phyloP scores from a whole-genome alignment of 2,888 invertebrate species.

The Lepeophtheirus nordmannii region DNA sequence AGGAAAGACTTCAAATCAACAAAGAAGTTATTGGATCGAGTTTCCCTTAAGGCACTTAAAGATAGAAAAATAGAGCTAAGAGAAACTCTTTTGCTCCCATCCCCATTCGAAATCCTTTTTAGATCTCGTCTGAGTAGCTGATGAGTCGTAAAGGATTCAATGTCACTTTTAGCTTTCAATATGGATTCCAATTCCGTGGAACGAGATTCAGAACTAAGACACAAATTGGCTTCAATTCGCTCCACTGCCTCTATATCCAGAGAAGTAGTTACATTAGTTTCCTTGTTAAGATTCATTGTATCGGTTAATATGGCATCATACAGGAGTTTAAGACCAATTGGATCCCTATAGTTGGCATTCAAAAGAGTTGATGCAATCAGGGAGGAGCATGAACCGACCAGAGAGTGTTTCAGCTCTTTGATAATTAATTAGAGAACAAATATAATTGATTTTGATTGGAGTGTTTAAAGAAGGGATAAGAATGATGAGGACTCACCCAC shows the following conservation, averaged over 20 bases:
- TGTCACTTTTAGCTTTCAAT: slow-evolving; percentile 48
- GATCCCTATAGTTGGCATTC: slow-evolving; percentile 28
- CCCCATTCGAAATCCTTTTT: slow-evolving; percentile 40
- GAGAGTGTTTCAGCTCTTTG: slow-evolving; percentile 40
- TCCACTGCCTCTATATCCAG: slow-evolving; percentile 46
- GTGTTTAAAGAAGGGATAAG: no score
- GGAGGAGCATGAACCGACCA: slow-evolving; percentile 66
- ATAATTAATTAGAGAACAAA: not conserved
- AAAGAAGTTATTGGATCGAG: not conserved
- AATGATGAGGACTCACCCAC: no score
- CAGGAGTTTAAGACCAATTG: slow-evolving; percentile 11
- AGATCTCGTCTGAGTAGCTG: slow-evolving; percentile 60
- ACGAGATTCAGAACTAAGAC: not conserved
- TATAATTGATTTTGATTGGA: not conserved
- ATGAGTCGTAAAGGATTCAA: slow-evolving; percentile 45
- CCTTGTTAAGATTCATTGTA: slow-evolving; percentile 53
- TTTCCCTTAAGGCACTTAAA: not conserved
- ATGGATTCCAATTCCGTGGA: slow-evolving; percentile 35
- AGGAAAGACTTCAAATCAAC: not conserved
- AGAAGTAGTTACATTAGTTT: slow-evolving; percentile 47
- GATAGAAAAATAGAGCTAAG: not conserved
- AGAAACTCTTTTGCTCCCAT: not conserved
- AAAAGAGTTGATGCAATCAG: slow-evolving; percentile 48
- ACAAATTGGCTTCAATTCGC: slow-evolving; percentile 36
- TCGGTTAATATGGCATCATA: slow-evolving; percentile 58